These are phyloP conservation scores for Scortum barcoo DNA, from an alignment of 2,113 vertebrate species.

Conservation along the genomic window DNA sequence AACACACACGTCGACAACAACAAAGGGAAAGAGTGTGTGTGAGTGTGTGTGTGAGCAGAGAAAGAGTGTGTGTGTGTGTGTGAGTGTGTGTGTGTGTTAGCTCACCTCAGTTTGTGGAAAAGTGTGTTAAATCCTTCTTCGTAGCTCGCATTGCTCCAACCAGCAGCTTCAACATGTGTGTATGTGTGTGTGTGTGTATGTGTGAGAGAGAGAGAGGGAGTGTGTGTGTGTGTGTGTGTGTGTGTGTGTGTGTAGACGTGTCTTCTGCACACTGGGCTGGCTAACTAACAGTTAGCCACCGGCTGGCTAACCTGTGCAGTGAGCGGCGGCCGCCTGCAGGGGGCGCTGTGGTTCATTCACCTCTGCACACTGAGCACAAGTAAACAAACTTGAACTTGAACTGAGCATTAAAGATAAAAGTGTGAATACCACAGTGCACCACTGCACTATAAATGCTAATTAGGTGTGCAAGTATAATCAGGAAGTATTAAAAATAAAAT, in stretches of 20 bases:
- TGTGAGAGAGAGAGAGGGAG: too few species aligned
- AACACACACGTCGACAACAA: too few species aligned
- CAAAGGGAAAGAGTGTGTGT: not conserved
- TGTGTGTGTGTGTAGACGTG: slow-evolving; percentile 62
- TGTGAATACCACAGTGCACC: too few species aligned
- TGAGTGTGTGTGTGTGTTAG: not conserved
- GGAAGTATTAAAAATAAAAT: too few species aligned
- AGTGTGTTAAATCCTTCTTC: slow-evolving; percentile 22
- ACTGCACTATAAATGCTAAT: too few species aligned
- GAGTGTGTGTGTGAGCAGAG: not conserved
- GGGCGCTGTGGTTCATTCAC: slow-evolving; percentile 45
- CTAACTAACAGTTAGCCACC: slow-evolving; percentile 50
- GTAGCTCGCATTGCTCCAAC: slow-evolving; percentile 60
- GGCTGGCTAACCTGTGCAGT: slow-evolving; percentile 45
- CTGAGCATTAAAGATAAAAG: too few species aligned
- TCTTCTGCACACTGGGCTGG: slow-evolving; percentile 58
- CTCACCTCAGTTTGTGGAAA: slow-evolving; percentile 55
- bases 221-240: slow-evolving; percentile 45
- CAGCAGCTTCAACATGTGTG: slow-evolving; percentile 58
- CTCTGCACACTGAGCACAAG: too few species aligned
- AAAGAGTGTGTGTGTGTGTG: not conserved
- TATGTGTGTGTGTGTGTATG: not conserved
- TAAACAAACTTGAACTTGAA: too few species aligned
- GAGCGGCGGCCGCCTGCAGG: slow-evolving; percentile 13
- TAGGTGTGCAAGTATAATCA: too few species aligned